Conservation (phyloP, 2,113 vertebrate genomes). For the Psammodynastes pulverulentus region DNA sequence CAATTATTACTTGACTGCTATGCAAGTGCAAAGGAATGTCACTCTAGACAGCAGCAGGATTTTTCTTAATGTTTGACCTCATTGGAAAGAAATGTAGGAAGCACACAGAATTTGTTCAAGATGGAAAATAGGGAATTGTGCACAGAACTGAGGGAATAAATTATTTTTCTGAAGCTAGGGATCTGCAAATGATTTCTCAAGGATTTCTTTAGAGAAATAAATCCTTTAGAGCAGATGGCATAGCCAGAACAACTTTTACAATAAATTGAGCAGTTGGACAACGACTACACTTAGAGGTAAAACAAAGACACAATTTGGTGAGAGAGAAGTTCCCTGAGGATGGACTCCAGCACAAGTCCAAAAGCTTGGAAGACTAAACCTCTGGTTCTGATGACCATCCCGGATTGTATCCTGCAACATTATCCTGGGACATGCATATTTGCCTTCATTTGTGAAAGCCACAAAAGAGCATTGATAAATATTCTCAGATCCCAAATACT, state of each 20-base stretch:
- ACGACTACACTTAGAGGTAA: not conserved
- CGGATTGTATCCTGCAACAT: not conserved
- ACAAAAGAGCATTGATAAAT: not conserved
- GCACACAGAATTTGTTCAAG: not conserved
- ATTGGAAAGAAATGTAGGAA: not conserved
- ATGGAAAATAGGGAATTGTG: not conserved
- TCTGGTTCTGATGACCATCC: not conserved
- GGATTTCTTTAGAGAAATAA: not conserved
- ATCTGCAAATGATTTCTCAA: not conserved
- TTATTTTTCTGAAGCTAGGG: not conserved
- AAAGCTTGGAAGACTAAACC: not conserved
- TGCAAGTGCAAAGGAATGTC: not conserved
- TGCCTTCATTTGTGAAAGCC: not conserved
- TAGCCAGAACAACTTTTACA: not conserved
- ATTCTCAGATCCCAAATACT: not conserved
- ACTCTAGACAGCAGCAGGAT: not conserved
- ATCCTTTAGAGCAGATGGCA: not conserved
- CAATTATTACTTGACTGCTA: not conserved
- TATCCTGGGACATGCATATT: not conserved
- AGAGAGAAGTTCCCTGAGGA: not conserved
- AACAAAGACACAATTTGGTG: not conserved
- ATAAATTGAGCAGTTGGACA: not conserved
- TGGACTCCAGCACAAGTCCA: not conserved
- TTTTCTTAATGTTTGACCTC: not conserved
- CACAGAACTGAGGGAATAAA: not conserved